These are phyloP conservation scores for Pygocentrus nattereri DNA, from an alignment of 2,797 vertebrate species.

Conservation along the genomic window DNA sequence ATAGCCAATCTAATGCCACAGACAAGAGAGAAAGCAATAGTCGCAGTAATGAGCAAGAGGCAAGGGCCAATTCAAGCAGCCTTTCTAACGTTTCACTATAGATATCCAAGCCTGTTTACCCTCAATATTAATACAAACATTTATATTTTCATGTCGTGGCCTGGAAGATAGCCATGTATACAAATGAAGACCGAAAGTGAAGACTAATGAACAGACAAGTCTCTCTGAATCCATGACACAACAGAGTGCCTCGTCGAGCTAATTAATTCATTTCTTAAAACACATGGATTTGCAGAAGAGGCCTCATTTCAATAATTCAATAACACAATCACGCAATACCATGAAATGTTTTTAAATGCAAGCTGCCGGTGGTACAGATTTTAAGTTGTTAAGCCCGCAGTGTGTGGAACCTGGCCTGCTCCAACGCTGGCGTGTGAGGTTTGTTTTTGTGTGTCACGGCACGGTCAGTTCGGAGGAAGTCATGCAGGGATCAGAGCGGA, in stretches of 20 bases:
- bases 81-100: neutral
- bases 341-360: conserved; percentile 24
- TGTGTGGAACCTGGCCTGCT: conserved; percentile 23
- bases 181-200: neutral
- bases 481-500: conserved; percentile 27
- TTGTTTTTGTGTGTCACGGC: conserved; percentile 9
- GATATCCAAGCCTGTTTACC: neutral
- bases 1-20: conserved; percentile 34
- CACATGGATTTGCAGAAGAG: conserved; percentile 21
- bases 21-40: conserved; percentile 27
- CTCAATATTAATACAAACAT: neutral
- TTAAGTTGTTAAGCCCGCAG: neutral
- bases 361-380: neutral
- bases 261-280: conserved; percentile 26
- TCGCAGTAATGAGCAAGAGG: conserved; percentile 32
- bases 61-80: conserved; percentile 15
- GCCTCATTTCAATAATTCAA: conserved; percentile 35
- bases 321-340: conserved; percentile 37
- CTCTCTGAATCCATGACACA: conserved; percentile 14
- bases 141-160: neutral
- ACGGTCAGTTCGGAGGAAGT: conserved; percentile 15
- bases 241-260: neutral
- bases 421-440: neutral
- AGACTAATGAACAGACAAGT: neutral
- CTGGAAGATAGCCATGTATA: neutral